A percentile compares a stretch with the other conserved stretches of the same genome.
phyloP scores from a whole-genome alignment of 2,888 invertebrate species.

The Reticulitermes lucifugus region DNA sequence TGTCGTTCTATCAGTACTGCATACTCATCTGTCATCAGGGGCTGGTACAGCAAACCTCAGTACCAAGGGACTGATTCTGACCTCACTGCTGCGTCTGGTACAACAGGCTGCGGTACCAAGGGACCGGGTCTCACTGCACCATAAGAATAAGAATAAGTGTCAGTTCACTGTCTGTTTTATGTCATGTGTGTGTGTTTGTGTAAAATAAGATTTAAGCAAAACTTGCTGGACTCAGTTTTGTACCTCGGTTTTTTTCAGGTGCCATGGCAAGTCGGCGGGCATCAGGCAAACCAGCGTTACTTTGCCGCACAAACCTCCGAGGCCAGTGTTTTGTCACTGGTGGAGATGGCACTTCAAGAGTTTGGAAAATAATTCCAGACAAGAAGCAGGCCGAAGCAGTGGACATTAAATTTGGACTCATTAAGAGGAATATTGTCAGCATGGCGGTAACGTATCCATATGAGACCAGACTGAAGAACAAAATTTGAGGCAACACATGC shows the following conservation, averaged over 20 bases:
- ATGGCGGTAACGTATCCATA: constrained; percentile 65
- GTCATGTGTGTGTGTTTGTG: not conserved
- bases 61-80: no score
- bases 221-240: not conserved
- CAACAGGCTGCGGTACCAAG: no score
- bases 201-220: not conserved
- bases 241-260: constrained; percentile 56
- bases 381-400: constrained; percentile 77
- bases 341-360: constrained; percentile 78
- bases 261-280: constrained; percentile 73
- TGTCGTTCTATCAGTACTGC: no score
- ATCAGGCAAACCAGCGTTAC: constrained; percentile 76
- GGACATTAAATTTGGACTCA: constrained; percentile 82
- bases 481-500: no score
- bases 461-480: no score
- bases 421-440: constrained; percentile 81
- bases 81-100: no score
- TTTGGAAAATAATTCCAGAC: constrained; percentile 80
- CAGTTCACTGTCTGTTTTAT: no score
- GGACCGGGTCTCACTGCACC: no score
- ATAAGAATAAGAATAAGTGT: no score
- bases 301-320: constrained; percentile 69
- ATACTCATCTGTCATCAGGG: no score
- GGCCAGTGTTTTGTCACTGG: constrained; percentile 78
- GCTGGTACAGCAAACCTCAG: no score